Percentiles rank a stretch among this genome's conserved stretches.
These are phyloP conservation scores for Nematolebias whitei DNA, from an alignment of 2,113 vertebrate genomes.

Conservation along the genomic window DNA sequence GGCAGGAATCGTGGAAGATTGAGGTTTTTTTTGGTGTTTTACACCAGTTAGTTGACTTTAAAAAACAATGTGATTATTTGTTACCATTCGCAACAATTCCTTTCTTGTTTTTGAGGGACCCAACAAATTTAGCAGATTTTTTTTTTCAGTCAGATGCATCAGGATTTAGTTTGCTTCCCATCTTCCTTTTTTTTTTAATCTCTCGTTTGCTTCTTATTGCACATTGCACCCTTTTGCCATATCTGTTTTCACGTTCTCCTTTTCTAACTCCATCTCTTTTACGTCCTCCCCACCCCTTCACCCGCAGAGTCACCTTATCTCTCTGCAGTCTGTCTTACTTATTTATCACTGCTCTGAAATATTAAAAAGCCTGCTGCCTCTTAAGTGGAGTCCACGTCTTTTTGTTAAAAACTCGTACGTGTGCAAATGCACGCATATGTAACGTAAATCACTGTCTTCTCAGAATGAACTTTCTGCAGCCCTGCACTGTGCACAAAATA, in stretches of 20 bases:
- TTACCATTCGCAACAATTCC: neutral
- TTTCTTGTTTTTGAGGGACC: neutral
- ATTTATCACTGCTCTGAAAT: slow-evolving; percentile 80
- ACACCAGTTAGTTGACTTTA: neutral
- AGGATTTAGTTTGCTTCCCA: slow-evolving; percentile 8
- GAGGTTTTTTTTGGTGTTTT: neutral
- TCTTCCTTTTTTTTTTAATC: slow-evolving; percentile 23
- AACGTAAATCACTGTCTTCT: slow-evolving; percentile 22
- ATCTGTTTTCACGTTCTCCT: slow-evolving; percentile 34
- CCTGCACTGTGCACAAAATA: neutral
- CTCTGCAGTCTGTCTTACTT: slow-evolving; percentile 75
- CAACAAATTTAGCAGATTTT: slow-evolving; percentile 1
- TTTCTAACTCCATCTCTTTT: slow-evolving; percentile 15
- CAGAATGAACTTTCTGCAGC: slow-evolving; percentile 12
- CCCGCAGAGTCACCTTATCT: slow-evolving; percentile 74
- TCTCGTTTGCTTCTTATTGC: slow-evolving; percentile 38
- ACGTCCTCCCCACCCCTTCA: slow-evolving; percentile 16
- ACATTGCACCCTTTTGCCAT: slow-evolving; percentile 25
- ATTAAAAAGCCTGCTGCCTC: slow-evolving; percentile 73
- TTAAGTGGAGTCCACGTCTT: slow-evolving; percentile 55
- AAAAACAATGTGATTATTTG: neutral
- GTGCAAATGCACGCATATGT: neutral
- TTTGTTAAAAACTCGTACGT: slow-evolving; percentile 40
- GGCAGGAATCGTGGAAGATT: slow-evolving; percentile 4
- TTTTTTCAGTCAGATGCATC: neutral